Evolutionary conservation across 2,888 invertebrate species (phyloP).

Genomic region (Sinhomidia bicolor): DNA sequence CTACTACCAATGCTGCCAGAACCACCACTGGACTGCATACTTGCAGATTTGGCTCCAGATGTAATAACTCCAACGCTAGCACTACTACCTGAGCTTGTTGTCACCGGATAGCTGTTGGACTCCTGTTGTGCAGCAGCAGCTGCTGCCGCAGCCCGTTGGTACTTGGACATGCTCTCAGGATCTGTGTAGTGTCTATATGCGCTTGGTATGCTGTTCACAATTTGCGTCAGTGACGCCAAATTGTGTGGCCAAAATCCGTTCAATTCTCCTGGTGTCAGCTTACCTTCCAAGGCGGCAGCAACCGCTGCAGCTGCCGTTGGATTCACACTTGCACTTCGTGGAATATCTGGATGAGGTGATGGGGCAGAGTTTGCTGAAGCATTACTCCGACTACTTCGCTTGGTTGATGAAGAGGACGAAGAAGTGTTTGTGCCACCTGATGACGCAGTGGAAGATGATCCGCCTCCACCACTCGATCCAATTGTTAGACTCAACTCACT

Average conservation of each 20-base stretch:
- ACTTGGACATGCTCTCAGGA: slow-evolving; percentile 77
- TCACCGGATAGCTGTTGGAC: slow-evolving; percentile 45
- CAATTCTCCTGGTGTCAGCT: slow-evolving; percentile 72
- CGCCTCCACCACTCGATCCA: slow-evolving; percentile 6
- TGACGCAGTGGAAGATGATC: slow-evolving; percentile 27
- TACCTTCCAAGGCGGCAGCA: slow-evolving; percentile 75
- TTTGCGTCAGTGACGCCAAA: slow-evolving; percentile 78
- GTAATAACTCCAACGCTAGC: slow-evolving; percentile 53
- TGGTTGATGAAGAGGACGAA: slow-evolving; percentile 53
- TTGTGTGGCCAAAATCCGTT: slow-evolving; percentile 79
- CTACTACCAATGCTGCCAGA: background rate
- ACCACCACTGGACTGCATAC: slow-evolving; percentile 39
- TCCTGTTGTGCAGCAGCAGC: slow-evolving; percentile 51
- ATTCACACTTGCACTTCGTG: slow-evolving; percentile 64
- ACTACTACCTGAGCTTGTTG: slow-evolving; percentile 31
- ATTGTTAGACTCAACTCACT: slow-evolving; percentile 68
- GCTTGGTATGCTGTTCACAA: slow-evolving; percentile 79
- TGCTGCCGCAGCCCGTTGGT: slow-evolving; percentile 73
- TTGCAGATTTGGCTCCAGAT: slow-evolving; percentile 39
- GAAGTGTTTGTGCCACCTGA: slow-evolving; percentile 29
- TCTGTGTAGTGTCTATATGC: slow-evolving; percentile 78
- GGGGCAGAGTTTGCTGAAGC: slow-evolving; percentile 71
- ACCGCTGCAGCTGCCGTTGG: slow-evolving; percentile 69
- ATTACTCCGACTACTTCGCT: slow-evolving; percentile 71
- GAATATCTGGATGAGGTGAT: slow-evolving; percentile 56